Conservation (phyloP, 2,888 invertebrate species). For the Girardia tigrina region DNA sequence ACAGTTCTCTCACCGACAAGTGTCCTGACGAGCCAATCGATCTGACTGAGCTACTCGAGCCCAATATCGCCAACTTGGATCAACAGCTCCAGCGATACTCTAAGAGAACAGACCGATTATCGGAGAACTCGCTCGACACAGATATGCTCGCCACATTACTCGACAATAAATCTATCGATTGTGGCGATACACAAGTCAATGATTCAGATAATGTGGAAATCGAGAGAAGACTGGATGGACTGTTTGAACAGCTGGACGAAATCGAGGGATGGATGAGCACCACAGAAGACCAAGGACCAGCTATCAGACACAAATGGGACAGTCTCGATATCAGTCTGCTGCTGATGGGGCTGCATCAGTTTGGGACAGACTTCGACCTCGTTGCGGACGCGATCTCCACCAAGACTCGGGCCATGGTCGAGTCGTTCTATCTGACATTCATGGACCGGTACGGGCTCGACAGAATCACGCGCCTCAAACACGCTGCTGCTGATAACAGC, state of each 20-base stretch:
- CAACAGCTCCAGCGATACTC: not conserved
- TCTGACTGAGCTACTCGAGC: not conserved
- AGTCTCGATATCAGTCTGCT: not conserved
- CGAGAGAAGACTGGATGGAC: too few species aligned
- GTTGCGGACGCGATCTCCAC: not conserved
- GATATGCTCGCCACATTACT: not conserved
- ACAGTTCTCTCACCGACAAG: not conserved
- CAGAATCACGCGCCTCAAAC: not conserved
- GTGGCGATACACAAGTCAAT: not conserved
- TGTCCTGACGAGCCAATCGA: not conserved
- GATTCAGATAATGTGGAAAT: not conserved
- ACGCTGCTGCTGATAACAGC: too few species aligned
- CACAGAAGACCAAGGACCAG: not conserved
- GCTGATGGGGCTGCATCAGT: not conserved
- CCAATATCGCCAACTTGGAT: not conserved
- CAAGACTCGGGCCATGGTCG: not conserved
- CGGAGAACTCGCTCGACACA: not conserved
- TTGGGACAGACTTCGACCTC: not conserved
- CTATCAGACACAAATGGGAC: conserved; percentile 10
- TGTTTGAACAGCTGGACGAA: not conserved
- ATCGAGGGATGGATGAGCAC: not conserved
- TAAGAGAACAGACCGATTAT: not conserved
- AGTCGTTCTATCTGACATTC: not conserved
- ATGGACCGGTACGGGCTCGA: not conserved
- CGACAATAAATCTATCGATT: not conserved